These are phyloP conservation scores for Coelopa frigida DNA, from an alignment of 1,140 invertebrate genomes.

Conservation along the genomic window DNA sequence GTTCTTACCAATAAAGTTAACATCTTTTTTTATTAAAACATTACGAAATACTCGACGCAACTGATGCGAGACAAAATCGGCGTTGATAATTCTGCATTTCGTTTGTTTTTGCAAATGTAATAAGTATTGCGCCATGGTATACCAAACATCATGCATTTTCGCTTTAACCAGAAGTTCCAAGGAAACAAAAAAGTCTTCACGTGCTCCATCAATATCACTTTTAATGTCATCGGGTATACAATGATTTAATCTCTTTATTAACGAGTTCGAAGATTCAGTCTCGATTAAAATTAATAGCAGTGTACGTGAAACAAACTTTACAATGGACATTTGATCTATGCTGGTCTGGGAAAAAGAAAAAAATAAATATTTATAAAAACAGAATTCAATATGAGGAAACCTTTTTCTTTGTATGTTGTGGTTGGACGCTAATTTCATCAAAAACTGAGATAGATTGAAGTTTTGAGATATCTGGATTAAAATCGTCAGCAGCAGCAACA, in stretches of 20 bases:
- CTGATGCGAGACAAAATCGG: conserved; percentile 32
- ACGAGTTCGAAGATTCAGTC: conserved; percentile 20
- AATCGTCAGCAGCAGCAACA: too few relatives aligned
- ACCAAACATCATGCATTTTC: conserved; percentile 36
- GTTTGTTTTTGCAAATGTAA: conserved; percentile 30
- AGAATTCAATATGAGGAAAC: conserved; percentile 12
- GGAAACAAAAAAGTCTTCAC: conserved; percentile 31
- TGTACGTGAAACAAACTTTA: conserved; percentile 32
- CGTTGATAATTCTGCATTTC: conserved; percentile 26
- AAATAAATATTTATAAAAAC: neutral
- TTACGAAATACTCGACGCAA: conserved; percentile 30
- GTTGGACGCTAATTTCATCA: conserved; percentile 31
- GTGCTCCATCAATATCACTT: conserved; percentile 25
- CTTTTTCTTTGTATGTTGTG: conserved; percentile 20
- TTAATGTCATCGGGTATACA: too few relatives aligned
- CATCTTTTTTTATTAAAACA: conserved; percentile 28
- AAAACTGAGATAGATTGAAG: conserved; percentile 38
- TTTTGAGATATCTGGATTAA: too few relatives aligned
- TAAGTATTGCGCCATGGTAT: conserved; percentile 34
- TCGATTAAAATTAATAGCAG: conserved; percentile 29
- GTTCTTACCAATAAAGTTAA: conserved; percentile 27
- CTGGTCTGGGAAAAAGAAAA: conserved; percentile 10
- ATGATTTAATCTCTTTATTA: conserved; percentile 23
- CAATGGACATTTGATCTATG: conserved; percentile 22
- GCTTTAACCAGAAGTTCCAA: conserved; percentile 34